Percentiles rank a stretch among this genome's conserved stretches.
Evolutionary conservation across 2,888 invertebrate species (phyloP).

Genomic region (Mythimna vitellina): DNA sequence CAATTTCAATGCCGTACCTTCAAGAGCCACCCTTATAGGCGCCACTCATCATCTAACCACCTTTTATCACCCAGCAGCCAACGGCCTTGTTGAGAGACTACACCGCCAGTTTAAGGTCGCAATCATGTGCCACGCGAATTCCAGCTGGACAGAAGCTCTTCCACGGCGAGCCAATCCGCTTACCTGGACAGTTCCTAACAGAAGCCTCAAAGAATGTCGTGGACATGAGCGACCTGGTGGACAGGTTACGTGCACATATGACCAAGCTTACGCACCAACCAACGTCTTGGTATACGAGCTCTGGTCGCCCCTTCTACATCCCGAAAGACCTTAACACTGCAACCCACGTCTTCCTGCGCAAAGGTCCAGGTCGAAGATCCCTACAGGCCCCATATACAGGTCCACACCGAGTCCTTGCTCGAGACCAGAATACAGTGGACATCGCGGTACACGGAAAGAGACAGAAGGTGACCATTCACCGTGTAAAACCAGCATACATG

Average conservation of each 20-base stretch:
- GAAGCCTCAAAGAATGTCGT: too few species aligned
- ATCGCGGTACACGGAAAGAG: slow-evolving; percentile 9
- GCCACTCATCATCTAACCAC: slow-evolving; percentile 52
- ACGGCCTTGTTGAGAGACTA: slow-evolving; percentile 51
- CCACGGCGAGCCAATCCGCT: too few species aligned
- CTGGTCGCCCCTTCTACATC: too few species aligned
- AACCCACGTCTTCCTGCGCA: too few species aligned
- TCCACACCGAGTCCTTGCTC: slow-evolving; percentile 15
- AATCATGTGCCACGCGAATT: too few species aligned
- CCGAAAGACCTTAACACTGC: too few species aligned
- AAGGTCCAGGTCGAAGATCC: slow-evolving; percentile 47
- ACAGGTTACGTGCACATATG: too few species aligned
- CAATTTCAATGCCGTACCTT: slow-evolving; percentile 69
- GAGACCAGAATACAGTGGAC: slow-evolving; percentile 15
- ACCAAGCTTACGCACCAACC: too few species aligned
- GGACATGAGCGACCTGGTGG: too few species aligned
- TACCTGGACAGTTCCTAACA: slow-evolving; percentile 52
- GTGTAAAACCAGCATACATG: slow-evolving; percentile 54
- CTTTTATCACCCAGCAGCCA: slow-evolving; percentile 59
- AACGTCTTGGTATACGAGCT: too few species aligned
- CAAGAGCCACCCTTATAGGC: slow-evolving; percentile 27
- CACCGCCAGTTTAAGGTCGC: too few species aligned
- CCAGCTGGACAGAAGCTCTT: too few species aligned
- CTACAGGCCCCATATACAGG: slow-evolving; percentile 36
- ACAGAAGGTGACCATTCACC: slow-evolving; percentile 49